Evolutionary conservation across 2,797 vertebrate species (phyloP).

Genomic region (Sardinella longiceps): DNA sequence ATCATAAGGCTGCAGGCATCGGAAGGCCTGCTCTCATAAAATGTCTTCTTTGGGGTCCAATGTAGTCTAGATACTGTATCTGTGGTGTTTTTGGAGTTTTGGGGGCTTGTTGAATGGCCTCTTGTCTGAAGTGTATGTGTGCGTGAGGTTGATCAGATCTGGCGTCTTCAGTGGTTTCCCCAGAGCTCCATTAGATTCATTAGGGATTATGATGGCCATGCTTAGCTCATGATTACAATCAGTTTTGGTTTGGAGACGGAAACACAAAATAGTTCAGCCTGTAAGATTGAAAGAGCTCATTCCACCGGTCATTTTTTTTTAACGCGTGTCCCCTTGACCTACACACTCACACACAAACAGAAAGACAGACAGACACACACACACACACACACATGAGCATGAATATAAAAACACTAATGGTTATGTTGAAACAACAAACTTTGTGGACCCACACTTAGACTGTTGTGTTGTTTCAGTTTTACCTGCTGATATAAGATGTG

Average conservation of each 20-base stretch:
- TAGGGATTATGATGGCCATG: neutral
- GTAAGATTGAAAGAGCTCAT: neutral
- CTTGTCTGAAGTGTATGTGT: neutral
- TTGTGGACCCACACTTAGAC: no score
- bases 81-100: neutral
- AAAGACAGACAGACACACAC: neutral
- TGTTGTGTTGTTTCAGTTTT: no score
- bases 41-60: neutral
- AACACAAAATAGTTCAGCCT: neutral
- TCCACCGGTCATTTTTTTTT: neutral
- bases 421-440: no score
- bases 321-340: neutral
- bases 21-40: neutral
- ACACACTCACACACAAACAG: neutral
- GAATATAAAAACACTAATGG: no score
- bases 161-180: neutral
- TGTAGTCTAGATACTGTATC: neutral
- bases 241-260: neutral
- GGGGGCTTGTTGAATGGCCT: neutral
- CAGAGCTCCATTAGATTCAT: neutral
- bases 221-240: constrained; percentile 9
- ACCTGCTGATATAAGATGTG: neutral
- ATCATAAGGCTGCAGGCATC: neutral
- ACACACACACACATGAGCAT: constrained; percentile 15
- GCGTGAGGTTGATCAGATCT: neutral